phyloP scores from a whole-genome alignment of 1,140 invertebrate genomes.

The Leptopilina clavipes region DNA sequence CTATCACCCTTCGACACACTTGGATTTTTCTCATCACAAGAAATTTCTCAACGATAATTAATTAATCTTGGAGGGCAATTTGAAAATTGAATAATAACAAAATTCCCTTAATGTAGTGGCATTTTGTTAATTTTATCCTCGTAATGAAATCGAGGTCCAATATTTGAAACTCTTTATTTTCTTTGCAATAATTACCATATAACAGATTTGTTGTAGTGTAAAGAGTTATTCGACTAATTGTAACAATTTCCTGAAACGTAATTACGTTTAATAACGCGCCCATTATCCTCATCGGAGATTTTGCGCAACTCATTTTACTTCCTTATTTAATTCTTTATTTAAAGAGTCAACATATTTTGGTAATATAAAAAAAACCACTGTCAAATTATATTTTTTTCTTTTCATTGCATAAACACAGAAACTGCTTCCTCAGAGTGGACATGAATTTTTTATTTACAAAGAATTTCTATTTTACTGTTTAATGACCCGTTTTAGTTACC shows the following conservation, averaged over 20 bases:
- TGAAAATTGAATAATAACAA: not conserved
- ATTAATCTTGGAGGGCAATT: not conserved
- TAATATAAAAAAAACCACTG: no score
- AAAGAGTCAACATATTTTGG: no score
- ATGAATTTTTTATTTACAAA: no score
- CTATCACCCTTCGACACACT: slow-evolving; percentile 30
- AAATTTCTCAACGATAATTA: not conserved
- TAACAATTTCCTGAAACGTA: slow-evolving; percentile 4
- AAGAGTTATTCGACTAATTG: not conserved
- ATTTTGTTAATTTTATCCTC: not conserved
- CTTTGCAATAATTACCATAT: not conserved
- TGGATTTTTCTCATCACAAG: not conserved
- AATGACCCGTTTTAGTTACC: no score
- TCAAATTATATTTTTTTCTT: no score
- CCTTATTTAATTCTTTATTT: no score
- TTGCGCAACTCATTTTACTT: not conserved
- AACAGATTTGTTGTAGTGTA: not conserved
- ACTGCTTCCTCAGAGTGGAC: no score
- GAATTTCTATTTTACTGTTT: no score
- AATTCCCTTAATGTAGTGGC: not conserved
- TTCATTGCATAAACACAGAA: no score
- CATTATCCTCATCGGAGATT: not conserved
- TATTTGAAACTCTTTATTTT: not conserved
- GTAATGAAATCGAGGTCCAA: not conserved
- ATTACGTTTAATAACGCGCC: not conserved